Base-by-base conservation (phyloP, 92 coral and sea anemone genomes). In the Chrysogorgia sp. region DNA sequence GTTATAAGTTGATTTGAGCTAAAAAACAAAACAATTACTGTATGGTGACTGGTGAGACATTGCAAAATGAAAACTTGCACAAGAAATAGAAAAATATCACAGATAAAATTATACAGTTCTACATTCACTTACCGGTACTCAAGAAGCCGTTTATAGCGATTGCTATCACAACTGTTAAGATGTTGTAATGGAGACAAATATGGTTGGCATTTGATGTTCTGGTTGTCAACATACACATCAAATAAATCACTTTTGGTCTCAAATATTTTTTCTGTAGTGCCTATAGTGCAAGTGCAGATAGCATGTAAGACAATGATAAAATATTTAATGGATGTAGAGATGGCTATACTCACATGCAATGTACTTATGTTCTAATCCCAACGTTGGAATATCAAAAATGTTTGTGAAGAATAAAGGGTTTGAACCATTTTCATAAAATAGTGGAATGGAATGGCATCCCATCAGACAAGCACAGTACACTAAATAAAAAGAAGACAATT, bases 261-360 rank as follows among this genome's bases (percentile, higher is more conserved):
- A 85, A 96, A 96, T 76, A 96, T 96, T 78, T 91, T 96, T 82
- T 96, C 99, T 49, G 97, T 91, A 9, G 99, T 96, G 83, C 99
- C 99, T 96, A 56, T 10, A 77, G 63, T 13, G 58, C 24, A 17
- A 31, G 24, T 20, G 40, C 33, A 21, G 34, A 59, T 24, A 58
- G 0, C 4, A 24, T 14, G 15, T 10, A 24, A 0, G n/a, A 28
- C 25, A n/a, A 26, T 60, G 67, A n/a, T 22, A 35, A 15, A 25
- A n/a, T 17, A n/a, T 17, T 28, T 20, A 17, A n/a, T 28, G 10
- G 2, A n/a, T 60, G 67, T 0, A 37, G 43, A 37, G 5, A 37
- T 37, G 5, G 12, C 5, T 37, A 47, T 7, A 47, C 98, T 91
- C 83, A 94, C 98, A 94, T 89, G 98, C 98, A 28, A 94, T 70